Base-by-base conservation (phyloP, 2,888 invertebrate species). In the Sthenelais limicola region DNA sequence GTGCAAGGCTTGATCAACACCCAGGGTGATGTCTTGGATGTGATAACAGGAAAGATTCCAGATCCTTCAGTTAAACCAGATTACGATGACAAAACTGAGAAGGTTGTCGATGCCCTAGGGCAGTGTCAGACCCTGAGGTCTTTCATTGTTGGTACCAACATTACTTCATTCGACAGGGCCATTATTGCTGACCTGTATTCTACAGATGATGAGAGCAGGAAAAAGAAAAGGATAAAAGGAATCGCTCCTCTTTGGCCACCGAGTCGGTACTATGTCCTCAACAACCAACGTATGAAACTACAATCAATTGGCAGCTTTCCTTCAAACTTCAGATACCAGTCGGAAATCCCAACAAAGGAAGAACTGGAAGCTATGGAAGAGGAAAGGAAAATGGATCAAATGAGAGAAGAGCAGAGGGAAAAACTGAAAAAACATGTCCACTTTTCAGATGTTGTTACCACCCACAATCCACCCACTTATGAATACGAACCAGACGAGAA, bases 221-320 rank as follows among this genome's bases (percentile, higher is more conserved):
- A 30, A 3, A 56, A 56, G 30, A 32, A 56, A n/a, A 33, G 33
- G 18, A 43, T 38, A 1, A 15, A 15, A 18, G 66, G 66, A 21
- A 7, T n/a, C 9, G 26, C 43, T 1, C 66, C 66, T 5, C 26
- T 35, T 5, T 66, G 66, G 66, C 66, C 66, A 15, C 66, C 66
- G 18, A 43, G 66, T 24, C 26, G 38, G 7, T 38, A 43, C 43
- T 66, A 66, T 24, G 9, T 35, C 4, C 21, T 66, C 15, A 66
- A 43, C 66, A 35, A 38, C 21, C 66, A 35, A 18, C 24, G 66
- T 15, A 38, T 66, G 35, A 43, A 35, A 26, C 35, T 66, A 2
- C 18, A 66, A 33, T 26, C 21, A n/a, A 32, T 21, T 5, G 66
- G 43, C 24, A 38, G 38, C 21, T 66, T 66, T 33, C 66, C 66